Conservation (phyloP, 2,888 invertebrate species). For the Cantharis rustica region DNA sequence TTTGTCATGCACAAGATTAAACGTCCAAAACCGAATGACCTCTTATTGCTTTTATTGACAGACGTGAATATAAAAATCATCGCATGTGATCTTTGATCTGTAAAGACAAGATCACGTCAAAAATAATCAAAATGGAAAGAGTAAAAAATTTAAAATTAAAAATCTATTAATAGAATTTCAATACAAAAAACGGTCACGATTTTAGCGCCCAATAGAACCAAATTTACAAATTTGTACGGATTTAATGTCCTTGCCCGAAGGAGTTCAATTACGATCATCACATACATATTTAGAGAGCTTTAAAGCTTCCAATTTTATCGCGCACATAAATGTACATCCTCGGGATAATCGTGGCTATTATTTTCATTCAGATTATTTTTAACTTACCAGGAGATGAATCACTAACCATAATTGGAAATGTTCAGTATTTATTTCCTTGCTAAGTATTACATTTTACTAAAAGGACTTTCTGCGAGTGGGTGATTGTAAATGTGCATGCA, state of each 20-base stretch:
- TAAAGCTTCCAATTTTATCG: constrained; percentile 15
- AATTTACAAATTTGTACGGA: not conserved
- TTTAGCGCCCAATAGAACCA: not conserved
- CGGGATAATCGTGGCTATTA: constrained; percentile 25
- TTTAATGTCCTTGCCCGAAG: constrained; percentile 21
- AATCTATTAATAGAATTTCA: not conserved
- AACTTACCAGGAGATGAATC: constrained; percentile 22
- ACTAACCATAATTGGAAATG: constrained; percentile 11
- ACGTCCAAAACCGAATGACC: not conserved
- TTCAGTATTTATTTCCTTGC: constrained; percentile 4
- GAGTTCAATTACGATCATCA: constrained; percentile 3
- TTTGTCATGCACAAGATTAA: not conserved
- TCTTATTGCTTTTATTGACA: not conserved
- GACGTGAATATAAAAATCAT: not conserved
- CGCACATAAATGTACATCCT: constrained; percentile 13
- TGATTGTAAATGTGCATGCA: not conserved
- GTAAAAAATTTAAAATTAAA: not conserved
- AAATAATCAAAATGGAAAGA: not conserved
- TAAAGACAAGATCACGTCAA: not conserved
- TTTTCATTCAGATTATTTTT: constrained; percentile 22
- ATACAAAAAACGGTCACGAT: not conserved
- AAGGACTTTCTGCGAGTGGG: not conserved
- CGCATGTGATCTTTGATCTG: not conserved
- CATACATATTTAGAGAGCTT: constrained; percentile 17
- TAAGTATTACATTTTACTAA: constrained; percentile 1